These are phyloP conservation scores for Callinectes sapidus DNA, from an alignment of 2,888 invertebrate species.

Conservation along the genomic window DNA sequence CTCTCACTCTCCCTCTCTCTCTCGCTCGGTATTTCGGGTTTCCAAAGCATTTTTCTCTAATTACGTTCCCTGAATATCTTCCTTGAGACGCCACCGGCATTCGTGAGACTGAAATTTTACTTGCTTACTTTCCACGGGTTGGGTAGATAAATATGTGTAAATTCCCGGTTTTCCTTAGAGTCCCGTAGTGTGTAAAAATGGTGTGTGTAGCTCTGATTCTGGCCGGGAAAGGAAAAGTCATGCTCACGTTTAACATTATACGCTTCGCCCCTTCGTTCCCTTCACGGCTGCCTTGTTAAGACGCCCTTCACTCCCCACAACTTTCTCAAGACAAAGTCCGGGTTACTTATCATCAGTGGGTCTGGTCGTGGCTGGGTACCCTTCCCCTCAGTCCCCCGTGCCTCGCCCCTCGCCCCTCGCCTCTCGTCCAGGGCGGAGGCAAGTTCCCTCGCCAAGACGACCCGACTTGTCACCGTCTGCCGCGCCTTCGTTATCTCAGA, in stretches of 20 bases:
- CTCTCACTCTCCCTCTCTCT: not conserved
- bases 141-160: not conserved
- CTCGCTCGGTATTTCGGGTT: not conserved
- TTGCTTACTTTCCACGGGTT: not conserved
- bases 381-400: not conserved
- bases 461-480: conserved; percentile 34
- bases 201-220: not conserved
- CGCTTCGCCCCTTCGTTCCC: not conserved
- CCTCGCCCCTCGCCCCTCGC: not conserved
- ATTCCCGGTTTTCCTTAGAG: not conserved
- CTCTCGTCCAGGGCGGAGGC: not conserved
- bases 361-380: not conserved
- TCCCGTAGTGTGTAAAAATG: not conserved
- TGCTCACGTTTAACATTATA: not conserved
- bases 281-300: conserved; percentile 27
- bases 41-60: conserved; percentile 21
- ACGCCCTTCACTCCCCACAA: conserved; percentile 33
- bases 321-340: conserved; percentile 35
- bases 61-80: conserved; percentile 19
- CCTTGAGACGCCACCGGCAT: not conserved
- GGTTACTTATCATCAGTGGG: conserved; percentile 32
- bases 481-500: not conserved
- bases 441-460: conserved; percentile 18
- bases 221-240: not conserved
- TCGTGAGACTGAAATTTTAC: not conserved